These are phyloP conservation scores for Cettia cetti DNA, from an alignment of 2,113 vertebrate species.

Conservation along the genomic window DNA sequence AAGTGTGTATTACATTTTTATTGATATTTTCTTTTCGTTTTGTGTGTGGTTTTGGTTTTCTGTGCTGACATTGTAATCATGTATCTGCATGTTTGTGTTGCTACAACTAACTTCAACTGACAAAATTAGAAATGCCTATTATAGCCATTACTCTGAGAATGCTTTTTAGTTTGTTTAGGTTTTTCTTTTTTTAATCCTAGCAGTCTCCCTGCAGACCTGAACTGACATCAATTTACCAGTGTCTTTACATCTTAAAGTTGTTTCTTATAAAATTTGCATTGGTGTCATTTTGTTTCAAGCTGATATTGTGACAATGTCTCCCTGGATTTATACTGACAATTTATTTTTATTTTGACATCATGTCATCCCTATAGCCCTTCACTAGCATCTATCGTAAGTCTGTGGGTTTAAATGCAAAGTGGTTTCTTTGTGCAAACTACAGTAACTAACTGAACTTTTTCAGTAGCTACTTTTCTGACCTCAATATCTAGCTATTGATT, in stretches of 20 bases:
- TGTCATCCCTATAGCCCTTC: slow-evolving; percentile 27
- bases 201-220: slow-evolving; percentile 36
- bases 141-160: background rate
- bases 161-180: slow-evolving; percentile 43
- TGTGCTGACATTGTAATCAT: background rate
- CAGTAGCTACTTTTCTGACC: slow-evolving; percentile 19
- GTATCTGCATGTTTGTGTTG: background rate
- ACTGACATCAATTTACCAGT: slow-evolving; percentile 59
- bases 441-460: slow-evolving; percentile 11
- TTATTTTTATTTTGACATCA: slow-evolving; percentile 56
- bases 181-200: slow-evolving; percentile 35
- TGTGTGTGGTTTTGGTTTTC: accelerated
- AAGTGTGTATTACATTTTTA: background rate
- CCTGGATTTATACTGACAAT: slow-evolving; percentile 49
- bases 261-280: slow-evolving; percentile 59
- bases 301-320: slow-evolving; percentile 48
- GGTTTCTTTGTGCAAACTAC: background rate
- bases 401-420: slow-evolving; percentile 29
- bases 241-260: slow-evolving; percentile 64
- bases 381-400: background rate
- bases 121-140: slow-evolving; percentile 14
- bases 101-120: background rate
- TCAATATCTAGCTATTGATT: slow-evolving; percentile 28
- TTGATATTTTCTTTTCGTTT: background rate
- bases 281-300: slow-evolving; percentile 60